These are phyloP conservation scores for Calameuta pallipes DNA, from an alignment of 2,888 invertebrate species.

Conservation along the genomic window DNA sequence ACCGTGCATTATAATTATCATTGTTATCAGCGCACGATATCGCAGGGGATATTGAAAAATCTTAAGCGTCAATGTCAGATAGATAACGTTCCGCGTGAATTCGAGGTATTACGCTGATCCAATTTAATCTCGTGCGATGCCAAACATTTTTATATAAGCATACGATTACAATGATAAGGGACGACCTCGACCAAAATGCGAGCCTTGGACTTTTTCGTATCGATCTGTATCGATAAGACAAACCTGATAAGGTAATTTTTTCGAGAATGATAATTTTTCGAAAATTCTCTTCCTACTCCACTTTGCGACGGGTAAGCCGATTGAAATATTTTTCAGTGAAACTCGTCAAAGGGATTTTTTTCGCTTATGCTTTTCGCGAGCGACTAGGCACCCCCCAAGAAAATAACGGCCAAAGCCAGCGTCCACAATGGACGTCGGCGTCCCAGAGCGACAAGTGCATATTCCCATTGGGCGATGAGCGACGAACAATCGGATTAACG, in stretches of 20 bases:
- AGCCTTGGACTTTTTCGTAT: not conserved
- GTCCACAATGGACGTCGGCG: conserved; percentile 6
- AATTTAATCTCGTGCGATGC: not conserved
- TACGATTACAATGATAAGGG: not conserved
- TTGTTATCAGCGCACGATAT: not conserved
- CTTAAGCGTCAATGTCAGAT: not conserved
- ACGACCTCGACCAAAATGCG: not conserved
- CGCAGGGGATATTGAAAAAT: not conserved
- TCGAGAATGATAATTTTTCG: not conserved
- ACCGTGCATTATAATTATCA: not conserved
- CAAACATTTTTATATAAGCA: not conserved
- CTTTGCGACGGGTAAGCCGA: not conserved
- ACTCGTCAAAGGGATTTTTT: not conserved
- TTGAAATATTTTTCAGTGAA: not conserved
- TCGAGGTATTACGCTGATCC: not conserved
- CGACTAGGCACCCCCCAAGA: not conserved
- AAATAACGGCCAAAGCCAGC: conserved; percentile 7
- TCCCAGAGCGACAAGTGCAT: conserved; percentile 48
- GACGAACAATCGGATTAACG: conserved; percentile 59
- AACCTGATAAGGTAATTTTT: not conserved
- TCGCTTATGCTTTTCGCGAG: not conserved
- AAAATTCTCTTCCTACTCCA: not conserved
- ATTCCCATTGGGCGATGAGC: conserved; percentile 44
- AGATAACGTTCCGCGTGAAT: not conserved
- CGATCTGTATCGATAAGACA: not conserved